Conservation (phyloP, 2,113 vertebrate species). For the Corythaixoides concolor region DNA sequence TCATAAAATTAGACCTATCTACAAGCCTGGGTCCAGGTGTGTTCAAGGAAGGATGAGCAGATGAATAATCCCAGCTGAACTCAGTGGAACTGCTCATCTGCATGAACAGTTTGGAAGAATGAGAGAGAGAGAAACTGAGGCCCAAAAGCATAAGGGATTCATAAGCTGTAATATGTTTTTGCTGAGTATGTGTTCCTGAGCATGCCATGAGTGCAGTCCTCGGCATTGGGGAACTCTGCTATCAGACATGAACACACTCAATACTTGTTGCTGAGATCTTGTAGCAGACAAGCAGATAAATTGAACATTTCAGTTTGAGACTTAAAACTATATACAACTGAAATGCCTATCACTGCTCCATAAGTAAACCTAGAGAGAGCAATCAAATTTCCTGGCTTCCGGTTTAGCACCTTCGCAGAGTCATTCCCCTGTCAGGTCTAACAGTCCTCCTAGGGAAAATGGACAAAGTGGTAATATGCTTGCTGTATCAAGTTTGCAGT, state of each 20-base stretch:
- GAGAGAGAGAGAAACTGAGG: neutral
- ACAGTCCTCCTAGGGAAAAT: neutral
- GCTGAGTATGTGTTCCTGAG: neutral
- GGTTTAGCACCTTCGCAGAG: fast-evolving
- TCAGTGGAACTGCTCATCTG: neutral
- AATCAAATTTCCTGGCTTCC: neutral
- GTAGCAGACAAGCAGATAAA: neutral
- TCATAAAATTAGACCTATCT: neutral
- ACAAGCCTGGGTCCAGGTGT: neutral
- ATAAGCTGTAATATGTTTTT: neutral
- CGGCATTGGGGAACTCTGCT: neutral
- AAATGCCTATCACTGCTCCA: neutral
- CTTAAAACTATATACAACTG: neutral
- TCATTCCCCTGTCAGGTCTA: neutral
- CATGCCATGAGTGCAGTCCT: neutral
- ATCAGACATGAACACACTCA: neutral
- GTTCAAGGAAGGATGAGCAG: neutral
- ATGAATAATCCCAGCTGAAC: neutral
- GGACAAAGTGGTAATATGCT: neutral
- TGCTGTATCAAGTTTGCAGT: neutral
- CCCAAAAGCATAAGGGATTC: neutral
- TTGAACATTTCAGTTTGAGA: neutral
- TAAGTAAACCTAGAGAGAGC: neutral
- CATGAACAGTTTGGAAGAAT: neutral
- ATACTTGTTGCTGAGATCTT: neutral